phyloP scores from a whole-genome alignment of 2,888 invertebrate species.

The Dryadula phaetusa region DNA sequence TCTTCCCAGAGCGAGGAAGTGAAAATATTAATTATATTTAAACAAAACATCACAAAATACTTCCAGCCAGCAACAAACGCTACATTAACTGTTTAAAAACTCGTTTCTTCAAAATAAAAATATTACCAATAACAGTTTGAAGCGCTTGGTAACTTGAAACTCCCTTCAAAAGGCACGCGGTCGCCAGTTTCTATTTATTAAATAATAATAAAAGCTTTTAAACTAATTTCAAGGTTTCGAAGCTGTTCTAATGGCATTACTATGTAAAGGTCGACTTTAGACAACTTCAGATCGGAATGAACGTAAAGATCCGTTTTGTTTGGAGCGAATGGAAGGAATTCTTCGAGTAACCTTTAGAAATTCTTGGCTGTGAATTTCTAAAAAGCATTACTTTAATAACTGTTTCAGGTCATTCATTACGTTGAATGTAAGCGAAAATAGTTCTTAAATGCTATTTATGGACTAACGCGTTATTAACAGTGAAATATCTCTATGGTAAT shows the following conservation, averaged over 20 bases:
- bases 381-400: neutral
- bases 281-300: constrained; percentile 24
- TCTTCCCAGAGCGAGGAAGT: no score
- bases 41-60: no score
- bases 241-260: constrained; percentile 47
- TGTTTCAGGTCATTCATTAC: neutral
- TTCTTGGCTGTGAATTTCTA: neutral
- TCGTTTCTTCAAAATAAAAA: neutral
- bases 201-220: constrained; percentile 32
- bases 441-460: no score
- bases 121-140: constrained; percentile 2
- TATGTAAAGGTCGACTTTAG: constrained; percentile 38
- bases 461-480: no score
- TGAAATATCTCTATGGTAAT: no score
- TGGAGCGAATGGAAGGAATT: constrained; percentile 19
- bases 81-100: neutral
- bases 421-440: neutral
- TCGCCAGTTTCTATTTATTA: constrained; percentile 32
- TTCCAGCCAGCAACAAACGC: neutral
- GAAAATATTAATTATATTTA: no score
- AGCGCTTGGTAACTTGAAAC: neutral
- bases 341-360: constrained; percentile 5
- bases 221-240: constrained; percentile 34
- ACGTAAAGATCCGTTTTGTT: constrained; percentile 26
- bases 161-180: constrained; percentile 15